Evolutionary conservation across 2,797 vertebrate genomes (phyloP), one percentile per base, ranked within the genome.

Genomic region (Pipistrellus nathusii): DNA sequence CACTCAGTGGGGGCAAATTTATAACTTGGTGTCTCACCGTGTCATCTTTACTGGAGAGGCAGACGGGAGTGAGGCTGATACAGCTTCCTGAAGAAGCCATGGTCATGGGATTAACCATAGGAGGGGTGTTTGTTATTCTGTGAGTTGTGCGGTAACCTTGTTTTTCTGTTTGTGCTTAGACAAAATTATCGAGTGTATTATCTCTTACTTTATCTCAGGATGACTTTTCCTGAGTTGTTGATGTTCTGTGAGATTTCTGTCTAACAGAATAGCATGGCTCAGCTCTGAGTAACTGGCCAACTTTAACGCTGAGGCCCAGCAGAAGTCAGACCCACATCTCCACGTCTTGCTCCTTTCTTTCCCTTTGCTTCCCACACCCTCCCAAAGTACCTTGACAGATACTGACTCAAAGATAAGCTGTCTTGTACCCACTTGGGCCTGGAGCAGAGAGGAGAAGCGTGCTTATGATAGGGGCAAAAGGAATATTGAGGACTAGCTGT

Each of bases 361-460:
- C n/a, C 5, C 17, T 69, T 11, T 18, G 4, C 20, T 10, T 2
- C 32, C 11, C 25, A 14, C 4, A 1, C 2, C 6, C 25, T 0
- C 25, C 25, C 8, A 44, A 35, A 73, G 55, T 82, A 59, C 27
- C 7, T 81, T 76, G 27, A 27, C 53, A 77, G 55, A 4, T 83
- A 84, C 20, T 51, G 30, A 84, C 76, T 94, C 20, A 80, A 82
- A 85, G 25, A 76, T 68, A 59, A 90, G 32, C 57, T 85, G 23
- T 5, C 72, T 30, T 59, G 35, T 75, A 59, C 46, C 57, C 85
- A 7, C 69, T 55, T 83, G 81, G 32, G 38, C 32, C 92, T 38
- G 48, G 17, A 68, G 41, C 27, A 27, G 18, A 46, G 46, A n/a
- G 53, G 76, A 89, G 1, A 62, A 62, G 59, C 27, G 2, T 62